Conservation (phyloP, 2,797 vertebrate genomes). For the Cephalopachus bancanus region DNA sequence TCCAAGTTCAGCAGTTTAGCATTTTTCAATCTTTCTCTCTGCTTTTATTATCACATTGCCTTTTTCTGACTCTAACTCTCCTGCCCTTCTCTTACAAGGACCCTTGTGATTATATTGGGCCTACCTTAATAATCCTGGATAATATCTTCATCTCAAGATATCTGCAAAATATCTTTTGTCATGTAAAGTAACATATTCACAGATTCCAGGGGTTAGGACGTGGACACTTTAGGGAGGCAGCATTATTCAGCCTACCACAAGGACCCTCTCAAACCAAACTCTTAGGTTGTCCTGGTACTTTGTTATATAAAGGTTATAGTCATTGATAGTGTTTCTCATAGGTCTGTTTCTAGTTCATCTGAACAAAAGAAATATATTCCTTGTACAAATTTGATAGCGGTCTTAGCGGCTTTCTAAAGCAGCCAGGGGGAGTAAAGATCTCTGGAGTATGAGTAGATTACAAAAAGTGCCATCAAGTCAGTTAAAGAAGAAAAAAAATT, state of each 20-base stretch:
- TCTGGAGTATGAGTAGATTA: neutral
- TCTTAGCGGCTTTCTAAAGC: neutral
- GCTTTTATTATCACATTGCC: neutral
- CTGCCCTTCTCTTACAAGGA: neutral
- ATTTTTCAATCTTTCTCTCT: neutral
- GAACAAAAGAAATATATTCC: neutral
- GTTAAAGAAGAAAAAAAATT: conserved; percentile 22
- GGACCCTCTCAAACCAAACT: neutral
- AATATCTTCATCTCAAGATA: neutral
- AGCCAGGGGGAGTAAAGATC: neutral
- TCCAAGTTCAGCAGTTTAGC: neutral
- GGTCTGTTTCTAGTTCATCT: neutral
- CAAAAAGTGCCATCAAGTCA: too few species aligned
- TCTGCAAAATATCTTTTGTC: neutral
- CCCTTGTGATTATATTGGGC: neutral
- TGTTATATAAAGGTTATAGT: neutral
- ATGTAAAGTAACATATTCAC: neutral
- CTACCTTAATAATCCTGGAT: neutral
- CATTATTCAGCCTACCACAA: neutral
- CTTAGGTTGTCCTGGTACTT: neutral
- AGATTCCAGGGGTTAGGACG: neutral
- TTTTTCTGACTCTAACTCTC: neutral
- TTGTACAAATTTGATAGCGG: neutral
- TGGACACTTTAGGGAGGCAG: neutral
- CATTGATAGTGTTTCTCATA: neutral